Conservation (phyloP, 2,797 vertebrate species). For the Liasis olivaceus region DNA sequence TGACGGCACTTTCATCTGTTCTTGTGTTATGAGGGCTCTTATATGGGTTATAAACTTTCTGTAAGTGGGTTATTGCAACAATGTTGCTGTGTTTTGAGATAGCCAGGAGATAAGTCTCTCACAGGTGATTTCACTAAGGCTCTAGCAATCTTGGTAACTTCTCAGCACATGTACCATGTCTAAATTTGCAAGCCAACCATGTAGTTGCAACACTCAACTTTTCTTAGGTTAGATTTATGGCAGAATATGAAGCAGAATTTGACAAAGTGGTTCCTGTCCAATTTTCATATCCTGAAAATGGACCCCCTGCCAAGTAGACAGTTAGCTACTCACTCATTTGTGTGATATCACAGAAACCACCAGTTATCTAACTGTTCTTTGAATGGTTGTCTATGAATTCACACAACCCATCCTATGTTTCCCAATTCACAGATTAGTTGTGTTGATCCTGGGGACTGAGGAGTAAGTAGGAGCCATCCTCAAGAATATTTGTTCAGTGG, state of each 20-base stretch:
- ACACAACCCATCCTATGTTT: not conserved
- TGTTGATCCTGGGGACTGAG: not conserved
- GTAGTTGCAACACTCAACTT: not conserved
- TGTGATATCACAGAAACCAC: not conserved
- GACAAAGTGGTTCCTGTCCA: not conserved
- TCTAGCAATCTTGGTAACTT: not conserved
- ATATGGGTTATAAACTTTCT: not conserved
- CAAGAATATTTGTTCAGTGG: not conserved
- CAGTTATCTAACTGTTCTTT: not conserved
- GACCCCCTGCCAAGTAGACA: not conserved
- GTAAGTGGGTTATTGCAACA: not conserved
- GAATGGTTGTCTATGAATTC: not conserved
- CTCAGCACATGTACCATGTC: not conserved
- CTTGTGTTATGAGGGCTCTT: not conserved
- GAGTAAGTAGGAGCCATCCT: not conserved
- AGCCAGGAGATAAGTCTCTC: not conserved
- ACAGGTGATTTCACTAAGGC: not conserved
- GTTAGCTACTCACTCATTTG: not conserved
- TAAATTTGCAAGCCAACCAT: not conserved
- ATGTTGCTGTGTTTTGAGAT: not conserved
- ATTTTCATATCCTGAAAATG: not conserved
- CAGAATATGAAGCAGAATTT: not conserved
- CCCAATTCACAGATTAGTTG: not conserved
- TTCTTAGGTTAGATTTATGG: not conserved
- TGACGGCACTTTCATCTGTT: too few relatives aligned